Evolutionary conservation across 2,888 invertebrate species (phyloP).

Genomic region (Lasioglossum marginatum): DNA sequence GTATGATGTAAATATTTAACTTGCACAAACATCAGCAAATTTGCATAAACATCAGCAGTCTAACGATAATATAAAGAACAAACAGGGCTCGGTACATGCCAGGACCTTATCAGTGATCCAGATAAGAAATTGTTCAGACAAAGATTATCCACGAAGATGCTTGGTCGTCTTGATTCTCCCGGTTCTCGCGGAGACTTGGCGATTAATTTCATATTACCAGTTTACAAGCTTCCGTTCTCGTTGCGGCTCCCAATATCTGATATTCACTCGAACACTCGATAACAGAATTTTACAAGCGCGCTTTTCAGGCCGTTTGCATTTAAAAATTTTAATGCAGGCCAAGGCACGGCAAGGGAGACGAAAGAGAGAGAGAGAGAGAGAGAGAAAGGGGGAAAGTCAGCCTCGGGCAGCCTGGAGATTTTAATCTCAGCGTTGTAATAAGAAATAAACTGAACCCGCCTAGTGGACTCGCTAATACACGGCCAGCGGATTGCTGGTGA

Average conservation of each 20-base stretch:
- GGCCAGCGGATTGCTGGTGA: constrained; percentile 32
- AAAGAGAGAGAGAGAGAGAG: not conserved
- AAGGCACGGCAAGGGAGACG: constrained; percentile 8
- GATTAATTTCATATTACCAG: constrained; percentile 52
- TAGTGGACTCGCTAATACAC: constrained; percentile 56
- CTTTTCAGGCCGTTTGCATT: constrained; percentile 57
- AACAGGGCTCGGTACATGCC: not conserved
- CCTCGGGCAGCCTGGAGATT: constrained; percentile 55
- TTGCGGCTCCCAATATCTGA: constrained; percentile 29
- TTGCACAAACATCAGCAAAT: not conserved
- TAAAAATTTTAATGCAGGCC: constrained; percentile 66
- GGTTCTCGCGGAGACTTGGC: not conserved
- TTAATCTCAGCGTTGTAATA: constrained; percentile 70
- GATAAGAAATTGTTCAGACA: not conserved
- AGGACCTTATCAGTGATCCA: not conserved
- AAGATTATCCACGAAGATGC: not conserved
- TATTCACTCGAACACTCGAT: constrained; percentile 52
- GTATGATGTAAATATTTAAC: not conserved
- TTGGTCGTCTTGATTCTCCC: not conserved
- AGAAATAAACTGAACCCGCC: constrained; percentile 66
- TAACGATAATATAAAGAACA: not conserved
- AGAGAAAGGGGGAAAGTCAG: not conserved
- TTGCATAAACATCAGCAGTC: not conserved
- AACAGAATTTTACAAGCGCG: constrained; percentile 60
- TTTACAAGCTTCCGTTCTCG: constrained; percentile 29